Percentiles rank a stretch among this genome's conserved stretches.
Conservation (phyloP, 2,888 invertebrate species). For the Disparrhopalites patrizii region DNA sequence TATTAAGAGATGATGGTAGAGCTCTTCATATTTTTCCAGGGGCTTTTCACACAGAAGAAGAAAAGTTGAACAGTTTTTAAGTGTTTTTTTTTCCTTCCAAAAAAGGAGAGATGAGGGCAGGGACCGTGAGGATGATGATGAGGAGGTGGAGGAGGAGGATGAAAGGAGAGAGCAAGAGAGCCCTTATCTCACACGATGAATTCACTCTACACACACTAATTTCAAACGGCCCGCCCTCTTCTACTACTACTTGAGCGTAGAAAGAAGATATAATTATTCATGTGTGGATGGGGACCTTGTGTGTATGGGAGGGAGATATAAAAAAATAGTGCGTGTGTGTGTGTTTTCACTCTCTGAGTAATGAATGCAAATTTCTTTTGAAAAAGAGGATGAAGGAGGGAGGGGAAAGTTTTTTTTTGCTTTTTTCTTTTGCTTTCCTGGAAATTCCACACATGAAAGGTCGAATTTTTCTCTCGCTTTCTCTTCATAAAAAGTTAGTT, state of each 20-base stretch:
- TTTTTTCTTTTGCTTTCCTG: too few species aligned
- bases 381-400: conserved; percentile 8
- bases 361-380: not conserved
- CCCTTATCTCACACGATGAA: conserved; percentile 40
- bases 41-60: too few species aligned
- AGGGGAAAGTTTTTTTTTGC: not conserved
- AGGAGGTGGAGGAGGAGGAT: too few species aligned
- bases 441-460: too few species aligned
- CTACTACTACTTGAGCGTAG: not conserved
- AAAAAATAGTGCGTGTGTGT: not conserved
- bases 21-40: not conserved
- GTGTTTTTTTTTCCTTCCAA: too few species aligned
- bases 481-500: too few species aligned
- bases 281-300: too few species aligned
- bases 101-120: conserved; percentile 19
- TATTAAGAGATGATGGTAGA: not conserved
- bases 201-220: conserved; percentile 23
- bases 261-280: not conserved
- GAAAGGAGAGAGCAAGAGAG: too few species aligned
- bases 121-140: conserved; percentile 37
- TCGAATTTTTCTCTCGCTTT: too few species aligned
- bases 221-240: not conserved
- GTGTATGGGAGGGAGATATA: not conserved
- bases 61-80: too few species aligned
- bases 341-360: not conserved